Conservation (phyloP, 2,797 vertebrate species). For the Cryptoblepharus egeriae region DNA sequence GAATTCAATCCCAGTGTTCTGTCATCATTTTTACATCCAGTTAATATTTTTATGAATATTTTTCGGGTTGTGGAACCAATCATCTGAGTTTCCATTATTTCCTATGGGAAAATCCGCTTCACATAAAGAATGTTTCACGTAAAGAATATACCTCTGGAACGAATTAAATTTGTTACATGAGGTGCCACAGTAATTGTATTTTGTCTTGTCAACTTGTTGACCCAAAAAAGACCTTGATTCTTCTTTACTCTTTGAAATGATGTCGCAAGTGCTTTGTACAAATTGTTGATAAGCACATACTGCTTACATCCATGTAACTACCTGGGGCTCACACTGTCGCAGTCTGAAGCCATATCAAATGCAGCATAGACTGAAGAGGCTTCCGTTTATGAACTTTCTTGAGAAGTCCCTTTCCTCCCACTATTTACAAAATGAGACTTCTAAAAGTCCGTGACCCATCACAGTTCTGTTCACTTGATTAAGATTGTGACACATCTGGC, state of each 20-base stretch:
- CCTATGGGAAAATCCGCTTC: too few relatives aligned
- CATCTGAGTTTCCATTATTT: too few relatives aligned
- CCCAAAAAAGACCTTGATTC: not conserved
- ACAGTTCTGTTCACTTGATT: not conserved
- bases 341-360: not conserved
- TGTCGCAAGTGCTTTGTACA: not conserved
- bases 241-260: not conserved
- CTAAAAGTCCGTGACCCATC: not conserved
- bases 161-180: too few relatives aligned
- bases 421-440: not conserved
- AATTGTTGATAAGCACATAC: not conserved
- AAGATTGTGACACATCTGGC: not conserved
- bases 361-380: not conserved
- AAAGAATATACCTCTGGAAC: too few relatives aligned
- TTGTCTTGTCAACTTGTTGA: not conserved
- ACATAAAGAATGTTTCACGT: too few relatives aligned
- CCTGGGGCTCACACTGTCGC: not conserved
- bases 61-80: too few relatives aligned
- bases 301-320: not conserved
- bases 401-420: not conserved
- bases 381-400: not conserved
- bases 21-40: too few relatives aligned
- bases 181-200: too few relatives aligned
- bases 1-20: too few relatives aligned
- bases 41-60: too few relatives aligned